These are phyloP conservation scores for Beroe forskalii DNA, from an alignment of 37 sponge, comb jelly and placozoan genomes.

Conservation along the genomic window DNA sequence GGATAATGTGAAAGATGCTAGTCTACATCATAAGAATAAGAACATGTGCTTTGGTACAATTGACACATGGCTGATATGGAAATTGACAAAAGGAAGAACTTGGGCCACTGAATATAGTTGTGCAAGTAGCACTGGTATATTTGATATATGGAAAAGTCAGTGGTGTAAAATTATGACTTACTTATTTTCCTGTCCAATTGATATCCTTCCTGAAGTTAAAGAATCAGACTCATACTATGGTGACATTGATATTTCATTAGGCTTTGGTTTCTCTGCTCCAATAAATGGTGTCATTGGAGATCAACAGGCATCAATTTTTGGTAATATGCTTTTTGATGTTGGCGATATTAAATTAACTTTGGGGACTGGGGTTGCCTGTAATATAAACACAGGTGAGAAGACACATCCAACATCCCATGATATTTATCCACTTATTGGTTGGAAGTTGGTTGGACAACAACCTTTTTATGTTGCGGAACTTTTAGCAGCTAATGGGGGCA, in stretches of 20 bases:
- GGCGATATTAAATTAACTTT: conserved; percentile 85
- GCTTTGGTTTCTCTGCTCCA: conserved; percentile 63
- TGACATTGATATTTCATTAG: conserved; percentile 61
- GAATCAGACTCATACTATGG: conserved; percentile 79
- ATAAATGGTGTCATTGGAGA: conserved; percentile 75
- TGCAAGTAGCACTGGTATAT: conserved; percentile 77
- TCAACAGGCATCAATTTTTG: conserved; percentile 93
- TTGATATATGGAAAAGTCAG: conserved; percentile 77
- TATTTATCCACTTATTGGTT: conserved; percentile 87
- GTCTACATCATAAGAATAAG: conserved; percentile 66
- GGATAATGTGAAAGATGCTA: conserved; percentile 73
- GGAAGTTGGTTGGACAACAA: conserved; percentile 81
- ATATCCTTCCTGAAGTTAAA: conserved; percentile 80
- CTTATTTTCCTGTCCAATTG: conserved; percentile 72
- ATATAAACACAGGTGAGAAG: conserved; percentile 76
- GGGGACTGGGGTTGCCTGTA: conserved; percentile 87
- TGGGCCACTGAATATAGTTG: conserved; percentile 93
- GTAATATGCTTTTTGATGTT: conserved; percentile 81
- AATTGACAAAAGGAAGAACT: conserved; percentile 78
- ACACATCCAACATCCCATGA: conserved; percentile 78
- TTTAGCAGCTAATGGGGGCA: conserved; percentile 82
- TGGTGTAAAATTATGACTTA: conserved; percentile 74
- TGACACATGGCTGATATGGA: conserved; percentile 94
- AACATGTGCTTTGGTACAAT: conserved; percentile 88
- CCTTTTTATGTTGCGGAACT: conserved; percentile 82